Percentiles rank a stretch among this genome's conserved stretches.
These are phyloP conservation scores for Amorpha juglandis DNA, from an alignment of 2,888 invertebrate species.

Conservation along the genomic window DNA sequence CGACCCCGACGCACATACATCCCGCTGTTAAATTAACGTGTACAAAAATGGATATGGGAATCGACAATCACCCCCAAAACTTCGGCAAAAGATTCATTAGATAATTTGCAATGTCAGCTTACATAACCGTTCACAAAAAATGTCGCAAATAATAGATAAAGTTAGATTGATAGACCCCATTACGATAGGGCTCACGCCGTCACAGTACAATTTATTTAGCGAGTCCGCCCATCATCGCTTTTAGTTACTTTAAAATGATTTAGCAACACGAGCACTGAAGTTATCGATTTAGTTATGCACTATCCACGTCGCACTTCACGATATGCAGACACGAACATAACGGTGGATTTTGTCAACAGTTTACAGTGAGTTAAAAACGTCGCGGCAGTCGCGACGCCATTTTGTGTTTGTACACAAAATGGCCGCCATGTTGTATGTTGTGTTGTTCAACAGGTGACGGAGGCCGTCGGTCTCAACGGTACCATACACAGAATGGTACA, in stretches of 20 bases:
- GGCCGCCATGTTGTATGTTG: constrained; percentile 75
- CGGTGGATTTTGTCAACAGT: constrained; percentile 40
- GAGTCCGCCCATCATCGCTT: constrained; percentile 73
- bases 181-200: constrained; percentile 64
- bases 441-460: constrained; percentile 86
- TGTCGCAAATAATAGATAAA: constrained; percentile 56
- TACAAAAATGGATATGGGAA: constrained; percentile 38
- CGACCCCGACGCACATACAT: constrained; percentile 67
- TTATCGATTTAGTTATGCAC: constrained; percentile 55
- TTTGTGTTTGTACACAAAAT: constrained; percentile 54
- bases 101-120: constrained; percentile 50
- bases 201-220: constrained; percentile 73
- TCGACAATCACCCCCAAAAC: constrained; percentile 34
- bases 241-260: constrained; percentile 58
- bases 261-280: constrained; percentile 64
- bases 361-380: background rate
- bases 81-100: constrained; percentile 40
- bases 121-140: constrained; percentile 42
- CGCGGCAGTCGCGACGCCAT: constrained; percentile 40
- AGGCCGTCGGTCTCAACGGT: constrained; percentile 85
- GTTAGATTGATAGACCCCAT: constrained; percentile 11
- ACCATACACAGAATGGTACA: constrained; percentile 86
- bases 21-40: constrained; percentile 51
- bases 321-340: constrained; percentile 30
- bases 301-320: constrained; percentile 54